Evolutionary conservation across 2,113 vertebrate species (phyloP).

Genomic region (Heloderma charlesbogerti): DNA sequence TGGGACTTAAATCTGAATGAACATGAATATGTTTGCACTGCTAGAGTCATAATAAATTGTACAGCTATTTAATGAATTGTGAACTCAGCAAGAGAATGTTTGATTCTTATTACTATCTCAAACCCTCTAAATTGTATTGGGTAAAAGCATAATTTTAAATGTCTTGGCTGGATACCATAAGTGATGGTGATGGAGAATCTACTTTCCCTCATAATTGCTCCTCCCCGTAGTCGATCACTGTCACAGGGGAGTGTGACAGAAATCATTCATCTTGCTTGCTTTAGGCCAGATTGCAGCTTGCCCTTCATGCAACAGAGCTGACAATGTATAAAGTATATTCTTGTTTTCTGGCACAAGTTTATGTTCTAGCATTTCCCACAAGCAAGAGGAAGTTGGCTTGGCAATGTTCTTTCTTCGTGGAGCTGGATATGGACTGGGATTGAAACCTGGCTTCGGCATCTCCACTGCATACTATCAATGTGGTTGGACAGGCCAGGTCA

Average conservation of each 20-base stretch:
- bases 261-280: slow-evolving; percentile 39
- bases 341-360: slow-evolving; percentile 11
- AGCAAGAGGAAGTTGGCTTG: not conserved
- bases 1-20: not conserved
- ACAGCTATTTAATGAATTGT: not conserved
- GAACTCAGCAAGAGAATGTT: not conserved
- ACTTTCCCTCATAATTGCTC: slow-evolving; percentile 20
- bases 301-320: slow-evolving; percentile 35
- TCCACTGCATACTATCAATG: not conserved
- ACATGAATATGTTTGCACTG: not conserved
- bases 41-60: not conserved
- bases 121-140: not conserved
- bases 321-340: slow-evolving; percentile 17
- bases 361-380: slow-evolving; percentile 1
- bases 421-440: not conserved
- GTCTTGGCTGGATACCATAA: not conserved
- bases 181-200: slow-evolving; percentile 14
- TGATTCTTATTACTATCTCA: not conserved
- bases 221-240: slow-evolving; percentile 31
- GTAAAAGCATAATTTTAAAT: not conserved
- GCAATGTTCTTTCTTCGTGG: not conserved
- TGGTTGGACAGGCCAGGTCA: not conserved
- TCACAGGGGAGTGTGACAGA: slow-evolving; percentile 31
- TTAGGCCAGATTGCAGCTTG: slow-evolving; percentile 28
- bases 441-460: not conserved